A percentile compares a stretch with the other conserved stretches of the same genome.
Evolutionary conservation across 30 jellyfish, hydroid and myxozoan genomes (phyloP).

Genomic region (Sanderia malayensis): DNA sequence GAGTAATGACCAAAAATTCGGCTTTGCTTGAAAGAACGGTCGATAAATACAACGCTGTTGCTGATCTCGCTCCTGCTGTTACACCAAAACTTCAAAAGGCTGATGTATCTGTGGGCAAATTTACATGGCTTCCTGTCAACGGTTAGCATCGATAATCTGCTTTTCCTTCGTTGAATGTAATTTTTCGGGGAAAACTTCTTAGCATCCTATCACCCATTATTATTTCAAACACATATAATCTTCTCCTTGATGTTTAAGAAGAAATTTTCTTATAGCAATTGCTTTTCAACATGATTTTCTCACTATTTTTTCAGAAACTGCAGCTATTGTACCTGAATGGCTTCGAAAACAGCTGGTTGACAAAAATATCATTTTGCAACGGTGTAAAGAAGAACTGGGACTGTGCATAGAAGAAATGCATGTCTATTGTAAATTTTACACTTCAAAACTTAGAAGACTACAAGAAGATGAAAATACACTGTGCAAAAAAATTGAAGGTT

Average conservation of each 20-base stretch:
- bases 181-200: not conserved
- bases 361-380: not conserved
- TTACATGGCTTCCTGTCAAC: conserved; percentile 1
- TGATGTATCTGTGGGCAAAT: not conserved
- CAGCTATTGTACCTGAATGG: conserved; percentile 1
- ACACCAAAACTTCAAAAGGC: conserved; percentile 1
- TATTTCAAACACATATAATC: not conserved
- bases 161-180: not conserved
- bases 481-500: not conserved
- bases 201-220: not conserved
- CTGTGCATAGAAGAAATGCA: not conserved
- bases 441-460: not conserved
- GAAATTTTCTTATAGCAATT: not conserved
- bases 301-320: not conserved
- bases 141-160: conserved; percentile 1
- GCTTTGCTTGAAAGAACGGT: conserved; percentile 1
- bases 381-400: not conserved
- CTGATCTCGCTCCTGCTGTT: conserved; percentile 1
- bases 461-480: not conserved
- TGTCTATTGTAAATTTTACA: not conserved
- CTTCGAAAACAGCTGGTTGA: not conserved
- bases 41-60: not conserved
- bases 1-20: not conserved
- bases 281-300: not conserved
- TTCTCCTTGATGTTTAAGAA: not conserved